Evolutionary conservation across 2,113 vertebrate genomes (phyloP).

Genomic region (Sebastes schlegelii): DNA sequence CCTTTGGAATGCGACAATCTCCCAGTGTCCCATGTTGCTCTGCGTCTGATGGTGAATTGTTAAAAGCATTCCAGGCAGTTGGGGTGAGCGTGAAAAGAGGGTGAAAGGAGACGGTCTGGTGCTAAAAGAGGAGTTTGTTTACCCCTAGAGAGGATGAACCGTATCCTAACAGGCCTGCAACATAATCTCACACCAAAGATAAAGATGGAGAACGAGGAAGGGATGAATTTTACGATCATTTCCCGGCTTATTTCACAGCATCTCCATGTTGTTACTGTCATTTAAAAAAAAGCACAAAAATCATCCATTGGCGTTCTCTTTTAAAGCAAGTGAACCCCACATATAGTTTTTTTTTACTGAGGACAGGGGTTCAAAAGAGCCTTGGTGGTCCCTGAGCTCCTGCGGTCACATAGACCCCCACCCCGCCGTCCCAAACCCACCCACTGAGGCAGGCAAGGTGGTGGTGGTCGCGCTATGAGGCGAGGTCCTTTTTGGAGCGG

Average conservation of each 20-base stretch:
- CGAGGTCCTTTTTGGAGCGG: slow-evolving; percentile 68
- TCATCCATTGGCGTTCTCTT: not conserved
- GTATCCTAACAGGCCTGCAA: slow-evolving; percentile 45
- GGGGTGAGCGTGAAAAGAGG: slow-evolving; percentile 73
- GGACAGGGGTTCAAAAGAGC: slow-evolving; percentile 54
- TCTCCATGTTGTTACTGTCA: not conserved
- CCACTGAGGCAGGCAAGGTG: slow-evolving; percentile 68
- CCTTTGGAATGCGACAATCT: slow-evolving; percentile 83
- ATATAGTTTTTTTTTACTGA: slow-evolving; percentile 25
- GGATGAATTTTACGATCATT: not conserved
- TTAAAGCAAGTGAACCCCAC: slow-evolving; percentile 30
- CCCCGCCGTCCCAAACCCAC: slow-evolving; percentile 68
- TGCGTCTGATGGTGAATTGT: slow-evolving; percentile 72
- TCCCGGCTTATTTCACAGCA: not conserved
- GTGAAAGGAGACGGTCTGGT: slow-evolving; percentile 69
- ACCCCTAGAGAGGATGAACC: slow-evolving; percentile 59
- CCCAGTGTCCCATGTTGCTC: slow-evolving; percentile 74
- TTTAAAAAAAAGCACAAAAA: not conserved
- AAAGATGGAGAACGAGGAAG: not conserved
- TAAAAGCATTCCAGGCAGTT: slow-evolving; percentile 84
- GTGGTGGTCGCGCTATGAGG: slow-evolving; percentile 65
- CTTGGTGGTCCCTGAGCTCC: slow-evolving; percentile 74
- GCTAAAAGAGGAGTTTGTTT: slow-evolving; percentile 74
- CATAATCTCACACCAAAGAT: slow-evolving; percentile 25
- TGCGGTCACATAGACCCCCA: slow-evolving; percentile 44